phyloP scores from a whole-genome alignment of 2,888 invertebrate genomes.

The Troides helena region DNA sequence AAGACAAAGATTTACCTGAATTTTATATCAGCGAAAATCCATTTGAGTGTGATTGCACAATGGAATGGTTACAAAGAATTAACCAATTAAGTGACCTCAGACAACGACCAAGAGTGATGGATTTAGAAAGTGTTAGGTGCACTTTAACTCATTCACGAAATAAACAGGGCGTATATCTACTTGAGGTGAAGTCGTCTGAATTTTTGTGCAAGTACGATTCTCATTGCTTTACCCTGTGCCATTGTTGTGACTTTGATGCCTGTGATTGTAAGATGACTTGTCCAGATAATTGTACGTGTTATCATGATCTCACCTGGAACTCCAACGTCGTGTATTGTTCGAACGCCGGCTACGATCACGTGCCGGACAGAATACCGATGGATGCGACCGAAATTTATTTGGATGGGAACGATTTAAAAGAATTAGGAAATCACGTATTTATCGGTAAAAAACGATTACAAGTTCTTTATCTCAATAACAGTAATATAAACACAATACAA shows the following conservation, averaged over 20 bases:
- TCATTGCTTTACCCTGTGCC: constrained; percentile 91
- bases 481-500: constrained; percentile 87
- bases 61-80: constrained; percentile 92
- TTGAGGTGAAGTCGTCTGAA: constrained; percentile 86
- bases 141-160: constrained; percentile 84
- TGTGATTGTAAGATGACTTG: constrained; percentile 96
- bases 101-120: constrained; percentile 89
- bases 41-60: constrained; percentile 90
- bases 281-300: constrained; percentile 91
- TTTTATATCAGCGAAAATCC: constrained; percentile 92
- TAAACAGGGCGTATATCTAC: constrained; percentile 82
- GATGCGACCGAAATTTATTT: constrained; percentile 93
- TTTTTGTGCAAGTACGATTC: constrained; percentile 90
- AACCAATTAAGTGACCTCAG: constrained; percentile 86
- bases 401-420: constrained; percentile 89
- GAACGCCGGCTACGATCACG: constrained; percentile 85
- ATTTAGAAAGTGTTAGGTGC: constrained; percentile 89
- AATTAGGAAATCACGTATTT: constrained; percentile 91
- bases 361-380: constrained; percentile 91
- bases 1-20: constrained; percentile 85
- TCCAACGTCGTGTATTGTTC: constrained; percentile 93
- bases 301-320: constrained; percentile 92
- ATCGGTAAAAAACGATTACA: constrained; percentile 91
- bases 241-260: constrained; percentile 94
- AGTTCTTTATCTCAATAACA: constrained; percentile 88